Evolutionary conservation across 2,888 invertebrate species (phyloP), one percentile per base, ranked within the genome.

Genomic region (Capitulum mitella): DNA sequence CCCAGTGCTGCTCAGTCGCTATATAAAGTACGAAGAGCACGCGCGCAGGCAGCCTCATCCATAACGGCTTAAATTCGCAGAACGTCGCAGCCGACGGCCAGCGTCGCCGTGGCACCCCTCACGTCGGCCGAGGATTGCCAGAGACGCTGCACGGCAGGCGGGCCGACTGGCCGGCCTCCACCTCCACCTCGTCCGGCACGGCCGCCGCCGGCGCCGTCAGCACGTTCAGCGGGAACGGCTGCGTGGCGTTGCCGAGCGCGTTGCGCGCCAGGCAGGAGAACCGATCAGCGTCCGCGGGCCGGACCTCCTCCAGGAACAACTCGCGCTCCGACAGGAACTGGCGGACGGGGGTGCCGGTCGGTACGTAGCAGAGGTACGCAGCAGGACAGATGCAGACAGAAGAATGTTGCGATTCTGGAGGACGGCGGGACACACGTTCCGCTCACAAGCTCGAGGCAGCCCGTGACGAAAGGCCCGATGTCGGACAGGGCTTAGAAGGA

Each of bases 141-240:
- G 37, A 1, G 37, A 70, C 40, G 10, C 10, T 14, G 70, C 70
- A 70, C 8, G 70, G 70, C 26, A 70, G 37, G 6, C 70, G 70
- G 8, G 37, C 70, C 40, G 26, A 3, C 10, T 19, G 26, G 22
- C 70, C 70, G 1, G 70, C 70, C 70, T 40, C 10, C 37, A 70
- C 70, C 37, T 37, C 37, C 37, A 37, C 22, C 40, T 70, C 19
- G 1, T 16, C 22, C 26, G 70, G 70, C 70, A 40, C 70, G 26
- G 40, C 40, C 70, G 40, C 70, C 8, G 19, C 29, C 70, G 70
- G 70, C 70, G 2, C 2, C 26, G 37, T 70, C 26, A 70, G 40
- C 40, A 70, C 70, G 70, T 70, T 40, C 37, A 70, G 26, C 70
- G 70, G 8, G 70, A 70, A 70, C 37, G 37, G 6, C 70, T 70